Evolutionary conservation across 2,888 invertebrate species (phyloP), one percentile per base, ranked within the genome.

Genomic region (Orthosia gothica): DNA sequence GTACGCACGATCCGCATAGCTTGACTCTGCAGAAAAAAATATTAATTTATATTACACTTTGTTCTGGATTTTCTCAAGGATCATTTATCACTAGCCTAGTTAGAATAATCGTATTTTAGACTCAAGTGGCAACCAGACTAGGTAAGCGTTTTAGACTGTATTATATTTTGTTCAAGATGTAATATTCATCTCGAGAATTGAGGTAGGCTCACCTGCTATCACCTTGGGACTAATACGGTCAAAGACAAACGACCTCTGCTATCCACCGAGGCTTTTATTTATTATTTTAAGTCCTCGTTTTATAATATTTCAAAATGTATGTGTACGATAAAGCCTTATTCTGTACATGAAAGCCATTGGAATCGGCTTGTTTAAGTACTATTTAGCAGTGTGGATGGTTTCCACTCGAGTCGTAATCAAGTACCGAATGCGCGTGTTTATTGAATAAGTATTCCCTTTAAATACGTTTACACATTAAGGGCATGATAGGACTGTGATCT

Each of bases 1-100:
- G 99, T 99, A 90, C 99, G 98, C 79, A 99, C 99, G 88, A 99
- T 99, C 88, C 99, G 97, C 99, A 99, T 99, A 50, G 99, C 99
- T 97, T 99, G 99, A 95, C 98, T 99, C 99, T 99, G 97, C 3
- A 12, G 20, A 75, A 75, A 70, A 57, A 49, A 13, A 47, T 0
- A 11, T 15, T 20, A 23, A 12, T 3, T 11, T 7, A 40, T n/a
- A 50, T 72, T n/a, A 55, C 13, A 58, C 16, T 23, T 18, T 5
- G 15, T 40, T 40, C 20, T 26, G 11, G 15, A 11, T 23, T 32
- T 18, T 20, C 15, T 20, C 57, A 52, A 20, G 12, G 5, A 67
- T 74, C 11, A 40, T n/a, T 20, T 47, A 52, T 47, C 12, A 32
- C 32, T 32, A 45, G 16, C 52, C n/a, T 54, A 47, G 32, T 59